A percentile compares a stretch with the other conserved stretches of the same genome.
phyloP scores from a whole-genome alignment of 2,797 vertebrate species.

The Muraenolepis orangiensis region DNA sequence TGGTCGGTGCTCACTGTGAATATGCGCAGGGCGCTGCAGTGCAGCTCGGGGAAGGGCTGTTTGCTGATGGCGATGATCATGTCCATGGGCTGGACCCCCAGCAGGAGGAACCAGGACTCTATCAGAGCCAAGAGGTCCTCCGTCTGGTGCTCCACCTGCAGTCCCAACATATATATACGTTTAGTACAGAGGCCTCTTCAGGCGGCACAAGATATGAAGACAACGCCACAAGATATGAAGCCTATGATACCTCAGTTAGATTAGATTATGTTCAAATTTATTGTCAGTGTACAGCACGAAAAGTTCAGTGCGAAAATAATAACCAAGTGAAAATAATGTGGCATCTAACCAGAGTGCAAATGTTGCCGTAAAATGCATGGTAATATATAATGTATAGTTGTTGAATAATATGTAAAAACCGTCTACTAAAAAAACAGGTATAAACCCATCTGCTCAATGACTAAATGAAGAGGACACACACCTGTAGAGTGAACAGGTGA shows the following conservation, averaged over 20 bases:
- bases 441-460: not conserved
- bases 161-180: not conserved
- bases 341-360: too few relatives aligned
- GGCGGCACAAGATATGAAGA: too few relatives aligned
- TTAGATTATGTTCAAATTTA: too few relatives aligned
- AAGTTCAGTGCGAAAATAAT: too few relatives aligned
- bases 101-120: slow-evolving; percentile 85
- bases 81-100: slow-evolving; percentile 84
- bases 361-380: too few relatives aligned
- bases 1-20: slow-evolving; percentile 80
- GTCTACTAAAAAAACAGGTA: too few relatives aligned
- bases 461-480: slow-evolving; percentile 52
- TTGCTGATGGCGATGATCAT: slow-evolving; percentile 86
- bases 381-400: too few relatives aligned
- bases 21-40: slow-evolving; percentile 82
- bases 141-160: slow-evolving; percentile 88
- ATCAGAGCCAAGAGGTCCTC: slow-evolving; percentile 89
- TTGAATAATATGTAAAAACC: too few relatives aligned
- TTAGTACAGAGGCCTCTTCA: not conserved
- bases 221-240: too few relatives aligned
- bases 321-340: too few relatives aligned
- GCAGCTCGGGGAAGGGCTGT: slow-evolving; percentile 93
- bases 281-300: too few relatives aligned
- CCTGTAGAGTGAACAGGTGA: slow-evolving; percentile 83
- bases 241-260: too few relatives aligned